Evolutionary conservation across 2,888 invertebrate species (phyloP), one percentile per base, ranked within the genome.

Genomic region (Xestia ashworthii): DNA sequence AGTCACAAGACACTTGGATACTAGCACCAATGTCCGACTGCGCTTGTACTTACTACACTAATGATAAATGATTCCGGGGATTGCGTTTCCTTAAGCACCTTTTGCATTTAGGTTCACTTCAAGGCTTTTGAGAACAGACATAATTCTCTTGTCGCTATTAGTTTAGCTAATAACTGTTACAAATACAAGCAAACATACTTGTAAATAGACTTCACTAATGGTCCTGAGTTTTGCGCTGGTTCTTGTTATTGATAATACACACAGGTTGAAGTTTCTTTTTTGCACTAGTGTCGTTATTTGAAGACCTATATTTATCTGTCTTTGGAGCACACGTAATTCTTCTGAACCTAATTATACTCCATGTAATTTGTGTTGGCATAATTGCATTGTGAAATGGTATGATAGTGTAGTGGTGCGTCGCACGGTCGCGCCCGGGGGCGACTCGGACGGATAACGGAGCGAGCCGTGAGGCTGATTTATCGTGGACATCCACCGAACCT

Each of bases 401-500:
- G 87, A 83, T 86, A 84, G 86, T 85, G 86, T 81, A 66, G 74
- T 76, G 74, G 81, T 80, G 72, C 87, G 81, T 84, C 86, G 87
- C 80, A 78, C 71, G 82, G 88, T 85, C 81, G 82, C 82, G 91
- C 91, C 92, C 83, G 88, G 87, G 89, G 92, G 92, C 90, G 90
- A 87, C 89, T 89, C 87, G 81, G 89, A 88, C 89, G 92, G 89
- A 90, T 95, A 95, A 95, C 95, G 95, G 95, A 93, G 90, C 87
- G 86, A 89, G 86, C 91, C 87, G 88, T 90, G 92, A 92, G 93
- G 94, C 94, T 96, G 95, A 96, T 96, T 96, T 96, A 96, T 96
- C 93, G 94, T 92, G 93, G 93, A 94, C 95, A 94, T 95, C 95
- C 94, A 95, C 93, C 92, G 94, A 94, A 95, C 95, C 96, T 95